Conservation (phyloP, 2,113 vertebrate genomes). For the Plecturocebus donacophilus region DNA sequence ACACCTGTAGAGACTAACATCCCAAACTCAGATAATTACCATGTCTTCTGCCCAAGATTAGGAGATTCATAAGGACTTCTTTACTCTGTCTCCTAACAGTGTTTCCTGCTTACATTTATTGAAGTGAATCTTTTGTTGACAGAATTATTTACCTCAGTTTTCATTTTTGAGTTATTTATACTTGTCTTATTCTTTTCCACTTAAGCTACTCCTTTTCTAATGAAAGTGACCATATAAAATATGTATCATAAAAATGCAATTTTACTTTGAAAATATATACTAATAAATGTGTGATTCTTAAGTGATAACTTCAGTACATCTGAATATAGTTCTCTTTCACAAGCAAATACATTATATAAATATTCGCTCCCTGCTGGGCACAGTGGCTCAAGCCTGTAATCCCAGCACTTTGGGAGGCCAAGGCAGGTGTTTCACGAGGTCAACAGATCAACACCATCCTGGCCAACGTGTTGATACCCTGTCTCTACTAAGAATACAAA, state of each 20-base stretch:
- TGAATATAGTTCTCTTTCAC: conserved; percentile 8
- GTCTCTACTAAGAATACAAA: too few species aligned
- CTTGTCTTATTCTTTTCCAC: conserved; percentile 37
- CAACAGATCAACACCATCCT: too few species aligned
- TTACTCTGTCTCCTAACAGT: conserved; percentile 27
- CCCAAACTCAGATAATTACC: not conserved
- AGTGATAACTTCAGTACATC: not conserved
- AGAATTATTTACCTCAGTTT: conserved; percentile 41
- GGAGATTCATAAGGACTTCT: not conserved
- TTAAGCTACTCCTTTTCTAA: conserved; percentile 21
- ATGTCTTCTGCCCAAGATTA: not conserved
- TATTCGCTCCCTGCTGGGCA: not conserved
- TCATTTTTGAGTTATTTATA: conserved; percentile 49
- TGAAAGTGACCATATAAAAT: conserved; percentile 49
- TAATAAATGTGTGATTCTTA: conserved; percentile 44
- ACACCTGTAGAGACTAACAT: not conserved
- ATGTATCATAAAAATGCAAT: not conserved
- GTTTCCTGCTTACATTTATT: conserved; percentile 34
- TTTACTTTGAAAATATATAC: conserved; percentile 5
- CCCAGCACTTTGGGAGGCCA: too few species aligned
- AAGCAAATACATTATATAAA: conserved; percentile 38
- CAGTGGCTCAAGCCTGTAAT: too few species aligned
- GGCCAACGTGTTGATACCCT: too few species aligned
- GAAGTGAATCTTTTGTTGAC: conserved; percentile 49
- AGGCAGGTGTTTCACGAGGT: too few species aligned